Evolutionary conservation across 2,113 vertebrate species (phyloP), one percentile per base, ranked within the genome.

Genomic region (Python bivittatus): DNA sequence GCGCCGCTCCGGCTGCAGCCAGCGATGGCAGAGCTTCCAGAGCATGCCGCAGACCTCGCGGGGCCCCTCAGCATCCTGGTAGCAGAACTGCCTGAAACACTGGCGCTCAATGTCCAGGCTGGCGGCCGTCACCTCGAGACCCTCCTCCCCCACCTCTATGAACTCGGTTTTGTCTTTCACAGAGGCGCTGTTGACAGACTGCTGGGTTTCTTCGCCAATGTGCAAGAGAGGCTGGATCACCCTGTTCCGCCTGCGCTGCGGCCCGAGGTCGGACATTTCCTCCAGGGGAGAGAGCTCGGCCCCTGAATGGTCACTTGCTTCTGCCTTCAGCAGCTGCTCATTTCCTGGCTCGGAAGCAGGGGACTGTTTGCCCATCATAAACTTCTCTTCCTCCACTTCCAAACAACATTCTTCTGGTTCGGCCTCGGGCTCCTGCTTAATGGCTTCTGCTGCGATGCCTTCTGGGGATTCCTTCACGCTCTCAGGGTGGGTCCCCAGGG

Each of bases 81-180:
- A 92, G 72, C 87, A 88, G 87, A 92, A 92, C 91, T 92, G 91
- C 44, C 91, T 12, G 87, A 92, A 92, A 52, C 91, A 84, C 20
- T 27, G 91, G 22, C 91, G 91, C 44, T 92, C 91, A 2, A 61
- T 52, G 1, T 92, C 87, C 20, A 44, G n/a, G 72, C 27, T 54
- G 42, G 72, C n/a, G 2, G 29, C 68, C 1, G 52, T 27, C 64
- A 79, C 86, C 0, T 88, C 91, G 6, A 44, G 17, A 1, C 11
- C 54, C 29, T 92, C 91, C n/a, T 89, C 72, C n/a, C 60, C 88
- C 13, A 92, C 79, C 3, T 88, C 79, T 48, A n/a, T 48, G 72
- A 58, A 54, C 0, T 84, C 87, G 0, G 68, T 27, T 22, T 88
- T 56, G 25, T 64, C 53, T 33, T 79, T 84, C 42, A 22, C 27